Evolutionary conservation across 2,888 invertebrate genomes (phyloP), one percentile per base, ranked within the genome.

Genomic region (Metopia argyrocephala): DNA sequence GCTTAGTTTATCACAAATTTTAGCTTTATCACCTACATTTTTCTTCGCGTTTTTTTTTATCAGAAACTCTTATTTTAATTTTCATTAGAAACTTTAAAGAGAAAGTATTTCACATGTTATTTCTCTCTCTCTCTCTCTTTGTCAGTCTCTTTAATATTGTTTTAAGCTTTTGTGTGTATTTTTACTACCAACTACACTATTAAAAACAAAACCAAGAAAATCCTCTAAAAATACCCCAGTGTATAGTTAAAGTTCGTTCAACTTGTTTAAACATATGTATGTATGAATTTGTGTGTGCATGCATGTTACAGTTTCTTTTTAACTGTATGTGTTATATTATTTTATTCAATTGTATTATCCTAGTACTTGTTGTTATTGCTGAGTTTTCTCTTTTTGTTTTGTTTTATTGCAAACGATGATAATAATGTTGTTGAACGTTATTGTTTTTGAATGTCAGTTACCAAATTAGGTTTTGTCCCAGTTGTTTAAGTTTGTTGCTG

Each of bases 241-340:
- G 78, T 78, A 48, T 69, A 61, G 69, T 73, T 65, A 62, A 78
- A 81, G 81, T 81, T 81, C 78, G 78, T 81, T 81, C 81, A 81
- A 81, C 81, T 70, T 74, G 25, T 23, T 28, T 62, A 54, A 7
- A 21, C 48, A 48, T 66, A 21, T 48, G 74, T 46, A 20, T 27
- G 28, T 31, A n/a, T 52, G 57, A 23, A 20, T 57, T 25, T 18
- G 28, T 61, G 31, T 46, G 4, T 59, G 20, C 46, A 18, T 27
- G 52, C 45, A 9, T 12, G 15, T 38, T 38, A 1, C 38, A 38
- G 27, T 9, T 57, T 57, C 5, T 50, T 48, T 70, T 20, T 45
- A n/a, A 56, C 12, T 57, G 18, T 70, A n/a, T 27, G 23, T 27
- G 20, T 62, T 59, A 61, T 12, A 27, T 4, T 5, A 57, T 15